Evolutionary conservation across 2,888 invertebrate species (phyloP), one percentile per base, ranked within the genome.

Genomic region (Yponomeuta sedellus): DNA sequence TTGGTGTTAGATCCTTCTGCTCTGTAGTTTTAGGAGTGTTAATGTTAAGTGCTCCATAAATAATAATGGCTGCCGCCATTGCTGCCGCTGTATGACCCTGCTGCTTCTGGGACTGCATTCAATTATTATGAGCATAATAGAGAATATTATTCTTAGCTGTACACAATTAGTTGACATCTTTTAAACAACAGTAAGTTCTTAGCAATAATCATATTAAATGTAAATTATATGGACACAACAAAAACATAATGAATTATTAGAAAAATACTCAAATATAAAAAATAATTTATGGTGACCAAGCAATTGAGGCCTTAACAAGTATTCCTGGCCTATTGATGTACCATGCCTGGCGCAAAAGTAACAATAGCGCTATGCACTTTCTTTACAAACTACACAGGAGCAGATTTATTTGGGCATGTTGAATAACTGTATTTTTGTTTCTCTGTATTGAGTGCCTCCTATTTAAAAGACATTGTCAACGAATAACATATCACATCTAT

Each of bases 261-360:
- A 83, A 82, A 83, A 82, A 83, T 83, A 83, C 77, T 81, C 74
- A 25, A 39, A 28, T 82, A 79, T 67, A 81, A 81, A 81, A 81
- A 81, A 79, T 4, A 80, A 77, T 52, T 52, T 52, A 52, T 16
- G 44, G 44, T 16, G 12, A 52, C 16, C 16, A 52, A 12, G 16
- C 12, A 52, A 52, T 52, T 52, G 16, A 52, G 44, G 44, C 44
- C 16, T 44, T 52, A 52, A 52, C 12, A 52, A 52, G 16, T 52
- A 52, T 52, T 12, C 44, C 12, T 16, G 44, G 12, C 44, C 16
- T 3, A 16, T 16, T 1, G 44, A 12, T 52, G 16, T 52, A 52
- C 10, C 34, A 34, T 34, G 34, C 34, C 34, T 8, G 34, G 34
- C 10, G 8, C 34, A 6, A 34, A 6, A 1, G 34, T 34, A 34